These are phyloP conservation scores for Craterocephalus amniculus DNA, from an alignment of 2,797 vertebrate genomes.

Conservation along the genomic window DNA sequence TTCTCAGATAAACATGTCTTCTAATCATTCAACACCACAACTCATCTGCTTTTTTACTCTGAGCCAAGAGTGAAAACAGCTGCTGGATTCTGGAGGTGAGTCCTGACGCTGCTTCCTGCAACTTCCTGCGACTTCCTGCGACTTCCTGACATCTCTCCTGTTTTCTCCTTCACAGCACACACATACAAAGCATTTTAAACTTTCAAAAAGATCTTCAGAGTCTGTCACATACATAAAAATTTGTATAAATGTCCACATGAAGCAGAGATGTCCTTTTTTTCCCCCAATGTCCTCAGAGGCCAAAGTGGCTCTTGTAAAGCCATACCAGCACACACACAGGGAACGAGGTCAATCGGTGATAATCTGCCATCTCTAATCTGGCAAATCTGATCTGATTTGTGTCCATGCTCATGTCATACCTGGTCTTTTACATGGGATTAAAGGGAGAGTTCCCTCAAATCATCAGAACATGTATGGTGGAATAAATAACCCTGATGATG, in stretches of 20 bases:
- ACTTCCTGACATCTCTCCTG: conserved; percentile 11
- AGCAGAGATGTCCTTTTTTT: neutral
- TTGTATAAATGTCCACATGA: neutral
- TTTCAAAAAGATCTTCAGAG: conserved; percentile 1
- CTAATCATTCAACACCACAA: neutral
- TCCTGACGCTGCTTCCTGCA: conserved; percentile 11
- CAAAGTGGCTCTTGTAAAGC: neutral
- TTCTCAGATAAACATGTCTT: neutral
- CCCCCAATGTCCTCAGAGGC: neutral
- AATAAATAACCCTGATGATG: neutral
- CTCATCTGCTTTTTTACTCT: neutral
- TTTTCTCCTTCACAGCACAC: conserved; percentile 10
- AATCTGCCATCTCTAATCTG: conserved; percentile 28
- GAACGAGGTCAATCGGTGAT: conserved; percentile 21
- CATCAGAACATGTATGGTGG: neutral
- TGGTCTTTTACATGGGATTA: conserved; percentile 15
- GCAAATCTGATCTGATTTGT: conserved; percentile 23
- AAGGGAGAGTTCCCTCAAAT: neutral
- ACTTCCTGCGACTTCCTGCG: conserved; percentile 9
- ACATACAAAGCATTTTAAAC: neutral
- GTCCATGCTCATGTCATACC: neutral
- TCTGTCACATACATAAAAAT: neutral
- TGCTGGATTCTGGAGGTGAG: conserved; percentile 27
- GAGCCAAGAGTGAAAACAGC: conserved; percentile 16
- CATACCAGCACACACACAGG: neutral